phyloP scores from a whole-genome alignment of 1,140 invertebrate species.

The Brachionus asplanchnoidis region DNA sequence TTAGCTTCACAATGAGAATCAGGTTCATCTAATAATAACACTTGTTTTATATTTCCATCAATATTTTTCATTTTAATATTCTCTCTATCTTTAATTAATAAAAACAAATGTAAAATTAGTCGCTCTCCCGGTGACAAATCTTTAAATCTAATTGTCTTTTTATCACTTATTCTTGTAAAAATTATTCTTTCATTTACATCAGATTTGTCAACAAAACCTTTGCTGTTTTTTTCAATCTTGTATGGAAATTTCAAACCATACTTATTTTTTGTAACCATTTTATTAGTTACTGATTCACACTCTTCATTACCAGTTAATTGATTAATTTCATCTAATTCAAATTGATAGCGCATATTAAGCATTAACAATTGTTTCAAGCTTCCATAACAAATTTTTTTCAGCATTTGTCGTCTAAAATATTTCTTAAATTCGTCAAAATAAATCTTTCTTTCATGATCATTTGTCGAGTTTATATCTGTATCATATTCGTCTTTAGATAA shows the following conservation, averaged over 20 bases:
- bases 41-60: background rate
- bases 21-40: background rate
- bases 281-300: too few species aligned
- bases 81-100: background rate
- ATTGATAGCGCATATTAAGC: too few species aligned
- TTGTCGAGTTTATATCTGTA: too few species aligned
- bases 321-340: too few species aligned
- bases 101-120: background rate
- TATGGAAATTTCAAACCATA: background rate
- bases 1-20: conserved; percentile 15
- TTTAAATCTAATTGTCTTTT: background rate
- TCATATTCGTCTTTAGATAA: too few species aligned
- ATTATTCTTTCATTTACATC: background rate
- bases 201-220: background rate
- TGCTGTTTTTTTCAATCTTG: background rate
- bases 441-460: too few species aligned
- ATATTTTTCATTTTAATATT: background rate
- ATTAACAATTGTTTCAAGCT: too few species aligned
- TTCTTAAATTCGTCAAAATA: too few species aligned
- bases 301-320: too few species aligned
- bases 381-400: too few species aligned
- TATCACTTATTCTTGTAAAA: background rate
- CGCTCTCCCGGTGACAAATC: background rate
- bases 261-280: too few species aligned
- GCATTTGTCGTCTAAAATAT: too few species aligned